Base-by-base conservation (phyloP, 2,888 invertebrate genomes). In the Pomacea canaliculata region DNA sequence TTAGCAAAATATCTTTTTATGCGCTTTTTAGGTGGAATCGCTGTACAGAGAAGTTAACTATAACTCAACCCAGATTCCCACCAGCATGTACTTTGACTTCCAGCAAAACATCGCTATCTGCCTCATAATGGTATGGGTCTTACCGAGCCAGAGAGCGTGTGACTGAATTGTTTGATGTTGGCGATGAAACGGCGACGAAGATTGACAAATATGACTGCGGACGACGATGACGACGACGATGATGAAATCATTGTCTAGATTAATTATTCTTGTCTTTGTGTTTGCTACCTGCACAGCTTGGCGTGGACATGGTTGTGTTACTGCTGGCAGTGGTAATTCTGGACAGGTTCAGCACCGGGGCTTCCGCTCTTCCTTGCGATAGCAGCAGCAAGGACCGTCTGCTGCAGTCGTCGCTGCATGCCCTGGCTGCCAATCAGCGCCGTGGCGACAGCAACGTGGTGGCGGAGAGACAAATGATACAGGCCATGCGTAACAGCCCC, bases 61-160 rank as follows among this genome's bases (percentile, higher is more conserved):
- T 56, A 16, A 56, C 51, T 56, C 51, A 13, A 56, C 7, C 16
- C 51, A 56, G 51, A 56, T 56, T 56, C 51, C 67, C 16, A 9
- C 67, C 27, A 46, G 18, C 18, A n/a, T 12, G 49, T 65, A 72
- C 59, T 66, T 73, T 56, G 18, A 67, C 67, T 67, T 73, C 56
- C 66, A 73, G 7, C 67, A 46, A 51, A 73, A 73, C n/a, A 67
- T 73, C 46, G 67, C 49, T 59, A 76, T 76, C 46, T 68, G 66
- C 66, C 60, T 71, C 13, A 62, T 76, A 51, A 59, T 76, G 76
- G 70, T 76, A 69, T 62, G 23, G 19, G 13, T 48, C 51, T 37
- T 37, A 37, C 37, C 5, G 37, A 37, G 37, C 37, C 37, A 37
- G 37, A 56, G 12, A 56, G 51, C 51, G 10, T 13, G 51, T 10